Conservation (phyloP, 1,140 invertebrate species). For the Brachionus paranguensis region DNA sequence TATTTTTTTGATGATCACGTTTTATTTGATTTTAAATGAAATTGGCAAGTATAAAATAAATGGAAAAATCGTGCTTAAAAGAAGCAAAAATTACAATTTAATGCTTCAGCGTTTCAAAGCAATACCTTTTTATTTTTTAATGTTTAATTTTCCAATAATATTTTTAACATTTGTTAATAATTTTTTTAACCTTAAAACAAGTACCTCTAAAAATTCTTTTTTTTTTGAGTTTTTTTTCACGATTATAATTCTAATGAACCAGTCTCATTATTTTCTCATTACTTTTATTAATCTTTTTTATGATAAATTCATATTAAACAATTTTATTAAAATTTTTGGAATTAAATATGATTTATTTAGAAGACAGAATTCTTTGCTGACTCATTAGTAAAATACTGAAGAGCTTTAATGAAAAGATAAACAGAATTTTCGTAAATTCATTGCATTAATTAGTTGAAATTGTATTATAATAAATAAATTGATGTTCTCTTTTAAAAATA, state of each 20-base stretch:
- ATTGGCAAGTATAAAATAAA: background rate
- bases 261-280: slow-evolving; percentile 6
- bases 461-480: background rate
- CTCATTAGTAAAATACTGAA: background rate
- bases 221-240: background rate
- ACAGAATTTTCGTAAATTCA: background rate
- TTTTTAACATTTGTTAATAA: background rate
- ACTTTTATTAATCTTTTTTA: background rate
- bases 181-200: background rate
- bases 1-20: background rate
- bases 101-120: background rate
- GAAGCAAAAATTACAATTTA: background rate
- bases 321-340: background rate
- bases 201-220: background rate
- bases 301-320: background rate
- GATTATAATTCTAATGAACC: background rate
- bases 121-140: background rate
- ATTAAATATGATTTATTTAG: background rate
- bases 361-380: background rate
- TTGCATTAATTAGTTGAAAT: too few relatives aligned
- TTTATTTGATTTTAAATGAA: slow-evolving; percentile 7
- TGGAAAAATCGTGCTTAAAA: background rate
- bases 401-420: background rate
- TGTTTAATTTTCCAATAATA: slow-evolving; percentile 11
- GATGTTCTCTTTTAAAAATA: background rate